These are phyloP conservation scores for Pelobates fuscus DNA, from an alignment of 2,113 vertebrate genomes.

Conservation along the genomic window DNA sequence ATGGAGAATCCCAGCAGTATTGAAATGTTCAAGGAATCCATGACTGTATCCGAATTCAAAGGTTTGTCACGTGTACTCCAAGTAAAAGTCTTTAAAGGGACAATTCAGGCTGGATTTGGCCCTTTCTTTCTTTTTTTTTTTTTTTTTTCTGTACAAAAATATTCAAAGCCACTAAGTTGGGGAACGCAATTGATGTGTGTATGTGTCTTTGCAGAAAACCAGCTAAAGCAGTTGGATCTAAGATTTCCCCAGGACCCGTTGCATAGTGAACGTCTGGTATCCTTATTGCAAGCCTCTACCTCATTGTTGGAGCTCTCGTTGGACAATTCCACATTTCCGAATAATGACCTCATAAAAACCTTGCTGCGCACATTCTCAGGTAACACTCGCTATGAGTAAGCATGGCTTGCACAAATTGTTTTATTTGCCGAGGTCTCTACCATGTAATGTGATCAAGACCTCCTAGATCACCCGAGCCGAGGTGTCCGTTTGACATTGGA, in stretches of 20 bases:
- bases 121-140: too few relatives aligned
- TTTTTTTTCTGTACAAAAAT: too few relatives aligned
- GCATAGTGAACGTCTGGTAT: constrained; percentile 61
- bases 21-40: constrained; percentile 40
- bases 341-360: constrained; percentile 62
- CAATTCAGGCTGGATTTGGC: too few relatives aligned
- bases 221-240: constrained; percentile 76
- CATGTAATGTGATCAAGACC: too few relatives aligned
- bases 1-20: constrained; percentile 67
- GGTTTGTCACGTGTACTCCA: neutral
- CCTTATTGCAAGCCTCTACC: constrained; percentile 70
- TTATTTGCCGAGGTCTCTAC: too few relatives aligned
- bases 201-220: constrained; percentile 63
- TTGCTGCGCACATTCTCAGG: constrained; percentile 72
- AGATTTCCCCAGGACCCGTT: constrained; percentile 73
- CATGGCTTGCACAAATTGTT: too few relatives aligned
- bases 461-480: too few relatives aligned
- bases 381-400: constrained; percentile 57
- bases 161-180: too few relatives aligned
- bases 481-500: too few relatives aligned
- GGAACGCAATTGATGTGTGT: constrained; percentile 34
- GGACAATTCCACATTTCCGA: constrained; percentile 69
- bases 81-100: neutral
- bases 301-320: constrained; percentile 74
- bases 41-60: neutral